phyloP scores from a whole-genome alignment of 2,113 vertebrate genomes.

The Gavia stellata region DNA sequence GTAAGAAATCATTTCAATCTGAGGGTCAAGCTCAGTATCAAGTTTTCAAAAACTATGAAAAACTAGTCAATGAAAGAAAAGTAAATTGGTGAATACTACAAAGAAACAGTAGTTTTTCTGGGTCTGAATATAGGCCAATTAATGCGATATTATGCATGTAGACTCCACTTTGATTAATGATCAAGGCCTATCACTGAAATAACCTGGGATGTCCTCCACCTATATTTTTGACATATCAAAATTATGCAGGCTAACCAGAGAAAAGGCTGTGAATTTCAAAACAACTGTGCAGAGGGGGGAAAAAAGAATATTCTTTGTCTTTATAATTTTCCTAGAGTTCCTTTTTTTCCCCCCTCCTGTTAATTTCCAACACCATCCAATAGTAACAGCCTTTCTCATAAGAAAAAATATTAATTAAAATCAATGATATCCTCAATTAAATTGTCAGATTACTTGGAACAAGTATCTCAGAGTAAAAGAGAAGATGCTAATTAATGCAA shows the following conservation, averaged over 20 bases:
- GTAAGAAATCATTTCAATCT: background rate
- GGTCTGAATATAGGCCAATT: background rate
- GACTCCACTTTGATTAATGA: background rate
- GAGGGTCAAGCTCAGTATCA: background rate
- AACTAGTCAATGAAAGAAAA: background rate
- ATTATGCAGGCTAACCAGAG: background rate
- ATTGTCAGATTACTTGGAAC: background rate
- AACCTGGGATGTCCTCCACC: background rate
- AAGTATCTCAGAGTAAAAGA: background rate
- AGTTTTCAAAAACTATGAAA: background rate
- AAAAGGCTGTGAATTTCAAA: background rate
- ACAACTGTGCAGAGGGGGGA: background rate
- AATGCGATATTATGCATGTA: background rate
- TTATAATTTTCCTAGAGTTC: background rate
- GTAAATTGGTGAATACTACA: background rate
- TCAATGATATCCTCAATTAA: conserved; percentile 18
- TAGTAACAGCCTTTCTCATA: background rate
- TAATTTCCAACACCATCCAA: background rate
- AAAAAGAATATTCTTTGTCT: background rate
- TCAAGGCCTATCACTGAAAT: background rate
- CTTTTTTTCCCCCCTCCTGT: accelerated
- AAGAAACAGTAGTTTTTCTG: background rate
- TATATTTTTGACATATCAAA: background rate
- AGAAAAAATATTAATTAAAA: conserved; percentile 39
- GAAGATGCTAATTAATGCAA: conserved; percentile 9